Evolutionary conservation across 2,113 vertebrate genomes (phyloP), one percentile per base, ranked within the genome.

Genomic region (Macrotus californicus): DNA sequence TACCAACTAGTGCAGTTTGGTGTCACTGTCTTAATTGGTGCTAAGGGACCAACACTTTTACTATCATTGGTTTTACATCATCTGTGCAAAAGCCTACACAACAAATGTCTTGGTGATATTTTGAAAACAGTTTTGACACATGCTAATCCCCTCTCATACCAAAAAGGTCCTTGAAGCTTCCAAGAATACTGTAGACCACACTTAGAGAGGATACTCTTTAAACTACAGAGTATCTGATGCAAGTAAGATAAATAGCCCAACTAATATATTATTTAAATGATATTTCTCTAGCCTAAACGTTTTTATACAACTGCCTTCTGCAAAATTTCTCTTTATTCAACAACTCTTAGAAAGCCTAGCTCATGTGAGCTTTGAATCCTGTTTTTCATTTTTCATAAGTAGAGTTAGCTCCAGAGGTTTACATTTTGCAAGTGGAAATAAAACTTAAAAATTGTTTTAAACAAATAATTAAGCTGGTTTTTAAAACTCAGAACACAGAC

Each of bases 381-480:
- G 1, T 21, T 88, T 89, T 54, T 54, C 34, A 41, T 93, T 94
- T 72, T 87, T 31, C 31, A 18, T 81, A 61, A 95, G 4, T 69
- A 72, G 22, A 76, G 31, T 56, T 94, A 94, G 89, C 52, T 81
- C 69, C 29, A 34, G 24, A 5, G 21, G 1, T 54, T 94, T n/a
- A 24, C 13, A 61, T 52, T 92, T 95, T 84, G 19, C 7, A 84
- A 34, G 59, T 61, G 10, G 24, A 1, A 87, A 70, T 54, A 76
- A 7, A 50, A 14, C 14, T 91, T 93, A 22, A 87, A 7, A 52
- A 19, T n/a, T 54, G 34, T 72, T 81, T 88, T 29, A 67, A 52
- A 52, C 43, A 90, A 66, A 56, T 84, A 31, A 91, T 81, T 76
- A 91, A 19, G 22, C 7, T 61, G 41, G 16, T 52, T 95, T 94